A percentile compares a stretch with the other conserved stretches of the same genome.
Conservation (phyloP, 2,888 invertebrate genomes). For the Lobophora halterata region DNA sequence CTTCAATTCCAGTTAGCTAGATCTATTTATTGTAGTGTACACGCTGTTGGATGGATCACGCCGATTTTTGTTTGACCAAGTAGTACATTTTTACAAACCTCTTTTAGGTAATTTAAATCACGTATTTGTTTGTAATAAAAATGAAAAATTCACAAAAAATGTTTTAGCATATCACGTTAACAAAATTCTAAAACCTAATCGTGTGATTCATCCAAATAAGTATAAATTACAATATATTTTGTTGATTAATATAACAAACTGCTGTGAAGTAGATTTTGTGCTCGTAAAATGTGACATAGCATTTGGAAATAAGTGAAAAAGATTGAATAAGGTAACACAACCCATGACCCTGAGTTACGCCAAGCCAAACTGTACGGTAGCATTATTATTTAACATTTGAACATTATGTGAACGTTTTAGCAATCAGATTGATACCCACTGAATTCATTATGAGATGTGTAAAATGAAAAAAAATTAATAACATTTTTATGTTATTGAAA, state of each 20-base stretch:
- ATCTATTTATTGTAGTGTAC: slow-evolving; percentile 77
- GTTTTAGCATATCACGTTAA: slow-evolving; percentile 74
- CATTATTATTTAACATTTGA: slow-evolving; percentile 57
- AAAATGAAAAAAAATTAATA: slow-evolving; percentile 75
- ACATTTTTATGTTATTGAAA: slow-evolving; percentile 82
- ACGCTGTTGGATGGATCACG: slow-evolving; percentile 67
- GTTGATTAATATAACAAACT: slow-evolving; percentile 71
- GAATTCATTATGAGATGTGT: slow-evolving; percentile 76
- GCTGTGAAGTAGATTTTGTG: slow-evolving; percentile 69
- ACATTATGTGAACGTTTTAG: slow-evolving; percentile 69
- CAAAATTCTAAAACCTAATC: slow-evolving; percentile 54
- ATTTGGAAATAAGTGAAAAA: slow-evolving; percentile 80
- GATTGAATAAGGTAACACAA: slow-evolving; percentile 58
- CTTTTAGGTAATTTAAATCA: slow-evolving; percentile 65
- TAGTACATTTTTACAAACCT: slow-evolving; percentile 75
- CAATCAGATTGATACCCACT: slow-evolving; percentile 69
- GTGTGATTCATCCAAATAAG: slow-evolving; percentile 63
- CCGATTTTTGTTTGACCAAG: slow-evolving; percentile 73
- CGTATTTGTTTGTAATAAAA: slow-evolving; percentile 67
- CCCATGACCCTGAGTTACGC: slow-evolving; percentile 49
- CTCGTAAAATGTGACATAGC: slow-evolving; percentile 67
- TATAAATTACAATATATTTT: slow-evolving; percentile 74
- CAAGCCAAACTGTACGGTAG: slow-evolving; percentile 75
- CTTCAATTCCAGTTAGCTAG: slow-evolving; percentile 80
- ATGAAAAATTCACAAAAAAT: slow-evolving; percentile 71